phyloP scores from a whole-genome alignment of 1,140 invertebrate species.

The Brachionus manjavacas region DNA sequence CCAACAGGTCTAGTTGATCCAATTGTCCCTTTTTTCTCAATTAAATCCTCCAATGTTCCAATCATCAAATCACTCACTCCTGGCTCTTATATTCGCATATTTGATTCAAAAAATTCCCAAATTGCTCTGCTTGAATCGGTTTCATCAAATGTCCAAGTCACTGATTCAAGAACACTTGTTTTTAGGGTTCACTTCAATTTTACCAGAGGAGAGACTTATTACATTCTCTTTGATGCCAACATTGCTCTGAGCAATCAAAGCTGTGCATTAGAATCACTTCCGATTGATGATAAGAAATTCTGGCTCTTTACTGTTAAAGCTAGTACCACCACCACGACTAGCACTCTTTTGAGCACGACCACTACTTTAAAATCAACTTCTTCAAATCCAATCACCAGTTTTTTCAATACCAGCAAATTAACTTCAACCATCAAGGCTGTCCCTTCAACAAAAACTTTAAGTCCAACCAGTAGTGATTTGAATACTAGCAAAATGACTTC shows the following conservation, averaged over 20 bases:
- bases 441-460: neutral
- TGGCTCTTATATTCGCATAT: neutral
- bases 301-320: neutral
- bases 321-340: neutral
- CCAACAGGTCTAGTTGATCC: neutral
- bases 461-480: neutral
- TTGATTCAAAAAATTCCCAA: neutral
- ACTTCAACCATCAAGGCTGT: neutral
- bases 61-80: neutral
- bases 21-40: neutral
- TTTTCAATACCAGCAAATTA: neutral
- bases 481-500: neutral
- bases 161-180: neutral
- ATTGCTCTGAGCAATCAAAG: neutral
- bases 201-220: neutral
- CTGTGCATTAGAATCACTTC: neutral
- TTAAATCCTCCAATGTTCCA: neutral
- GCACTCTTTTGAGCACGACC: neutral
- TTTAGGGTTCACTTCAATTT: neutral
- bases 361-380: neutral
- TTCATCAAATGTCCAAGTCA: neutral
- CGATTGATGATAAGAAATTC: neutral
- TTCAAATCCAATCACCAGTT: too few relatives aligned
- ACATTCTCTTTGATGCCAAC: neutral
- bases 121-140: neutral